Evolutionary conservation across 1,140 invertebrate species (phyloP), one percentile per base, ranked within the genome.

Genomic region (Helicoverpa armigera): DNA sequence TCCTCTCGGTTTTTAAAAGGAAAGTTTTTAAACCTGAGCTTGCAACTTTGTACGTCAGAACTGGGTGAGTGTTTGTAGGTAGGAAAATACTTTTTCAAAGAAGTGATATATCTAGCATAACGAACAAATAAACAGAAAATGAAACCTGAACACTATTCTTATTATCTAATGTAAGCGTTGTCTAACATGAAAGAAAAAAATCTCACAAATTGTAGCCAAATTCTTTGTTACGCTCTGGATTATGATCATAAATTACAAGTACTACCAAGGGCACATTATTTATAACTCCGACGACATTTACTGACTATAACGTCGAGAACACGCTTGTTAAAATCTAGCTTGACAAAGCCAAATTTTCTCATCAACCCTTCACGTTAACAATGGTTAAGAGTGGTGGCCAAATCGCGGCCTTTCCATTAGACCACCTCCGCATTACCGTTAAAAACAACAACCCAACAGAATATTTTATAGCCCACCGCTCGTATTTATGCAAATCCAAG

Each of bases 401-500:
- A 65, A 65, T 65, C 35, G 54, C 35, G 54, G 31, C 12, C 29
- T 23, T 58, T 74, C 72, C 72, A 74, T 74, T 74, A 56, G 29
- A 56, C 54, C 54, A 56, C 54, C 54, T 65, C 63, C 48, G 54
- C 72, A 74, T 74, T 58, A 58, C 72, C n/a, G 48, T 58, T 74
- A 51, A 69, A 69, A 69, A 69, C 67, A 53, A 69, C 43, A 51
- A 2, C n/a, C n/a, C 14, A 58, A 60, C 72, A 74, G 54, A 74
- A 74, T 74, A 74, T 74, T 74, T 74, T 74, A 74, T 53, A 58
- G 13, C 54, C 31, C 48, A 65, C n/a, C 61, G 75, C 35, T 63
- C 54, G 54, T 77, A 77, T 65, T 77, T 77, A 77, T 77, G 75
- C 75, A 77, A 77, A 77, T 77, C 43, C 60, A 53, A 53, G 61